A percentile compares a stretch with the other conserved stretches of the same genome.
These are phyloP conservation scores for Morone saxatilis DNA, from an alignment of 2,113 vertebrate species.

Conservation along the genomic window DNA sequence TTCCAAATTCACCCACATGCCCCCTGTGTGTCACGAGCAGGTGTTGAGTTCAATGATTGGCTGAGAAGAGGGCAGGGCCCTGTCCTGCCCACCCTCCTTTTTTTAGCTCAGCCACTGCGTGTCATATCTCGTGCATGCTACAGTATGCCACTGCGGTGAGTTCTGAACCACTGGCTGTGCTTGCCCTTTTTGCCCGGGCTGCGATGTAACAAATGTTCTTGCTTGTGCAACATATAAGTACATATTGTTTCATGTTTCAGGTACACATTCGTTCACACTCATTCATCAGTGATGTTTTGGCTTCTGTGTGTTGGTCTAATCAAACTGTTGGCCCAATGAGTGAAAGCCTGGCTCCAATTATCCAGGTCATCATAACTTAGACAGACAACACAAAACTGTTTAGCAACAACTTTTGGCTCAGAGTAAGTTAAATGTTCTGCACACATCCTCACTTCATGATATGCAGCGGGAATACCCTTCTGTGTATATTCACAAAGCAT, in stretches of 20 bases:
- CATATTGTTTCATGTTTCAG: background rate
- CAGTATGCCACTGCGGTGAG: background rate
- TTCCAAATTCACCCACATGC: constrained; percentile 36
- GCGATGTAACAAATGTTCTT: constrained; percentile 1
- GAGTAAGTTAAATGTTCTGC: too few relatives aligned
- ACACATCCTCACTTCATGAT: background rate
- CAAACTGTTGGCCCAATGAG: background rate
- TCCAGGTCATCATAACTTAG: constrained; percentile 26
- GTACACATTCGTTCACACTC: background rate
- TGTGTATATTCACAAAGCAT: background rate
- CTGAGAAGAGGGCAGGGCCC: constrained; percentile 68
- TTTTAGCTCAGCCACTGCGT: constrained; percentile 52
- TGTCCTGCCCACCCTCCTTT: constrained; percentile 53
- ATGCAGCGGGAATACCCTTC: background rate
- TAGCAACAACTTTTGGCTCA: background rate
- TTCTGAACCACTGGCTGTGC: background rate
- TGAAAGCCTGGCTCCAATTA: background rate
- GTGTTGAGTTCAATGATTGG: constrained; percentile 69
- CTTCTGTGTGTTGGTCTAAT: background rate
- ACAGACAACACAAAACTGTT: background rate
- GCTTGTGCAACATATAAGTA: background rate
- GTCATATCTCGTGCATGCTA: constrained; percentile 20
- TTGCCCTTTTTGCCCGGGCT: background rate
- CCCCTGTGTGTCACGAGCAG: constrained; percentile 8
- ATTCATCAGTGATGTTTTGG: background rate